Conservation (phyloP, 2,888 invertebrate genomes). For the Azorinus chamasolen region DNA sequence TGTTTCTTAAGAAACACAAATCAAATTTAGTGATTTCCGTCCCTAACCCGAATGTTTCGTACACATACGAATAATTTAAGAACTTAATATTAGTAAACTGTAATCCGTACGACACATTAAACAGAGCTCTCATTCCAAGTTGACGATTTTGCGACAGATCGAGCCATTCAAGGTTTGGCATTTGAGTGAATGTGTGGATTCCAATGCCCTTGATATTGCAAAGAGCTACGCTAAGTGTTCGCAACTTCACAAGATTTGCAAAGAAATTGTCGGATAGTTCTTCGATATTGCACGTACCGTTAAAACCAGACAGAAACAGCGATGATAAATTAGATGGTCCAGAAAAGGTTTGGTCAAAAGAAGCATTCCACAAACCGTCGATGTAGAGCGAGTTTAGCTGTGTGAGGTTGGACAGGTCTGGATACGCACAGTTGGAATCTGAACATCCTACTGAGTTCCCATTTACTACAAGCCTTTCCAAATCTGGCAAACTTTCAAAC, state of each 20-base stretch:
- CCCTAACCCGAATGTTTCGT: conserved; percentile 39
- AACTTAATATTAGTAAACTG: conserved; percentile 39
- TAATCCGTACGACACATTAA: conserved; percentile 43
- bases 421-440: background rate
- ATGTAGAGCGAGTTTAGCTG: background rate
- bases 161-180: conserved; percentile 4
- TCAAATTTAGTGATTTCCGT: conserved; percentile 20
- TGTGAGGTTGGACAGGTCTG: background rate
- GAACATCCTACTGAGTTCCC: background rate
- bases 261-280: background rate
- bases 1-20: conserved; percentile 48
- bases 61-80: conserved; percentile 30
- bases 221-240: conserved; percentile 8
- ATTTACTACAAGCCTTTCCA: background rate
- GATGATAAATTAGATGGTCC: background rate
- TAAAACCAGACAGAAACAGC: background rate
- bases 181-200: conserved; percentile 13
- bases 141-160: conserved; percentile 40
- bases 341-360: background rate
- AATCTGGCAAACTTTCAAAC: background rate
- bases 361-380: background rate
- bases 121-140: conserved; percentile 26
- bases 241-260: background rate
- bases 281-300: conserved; percentile 5
- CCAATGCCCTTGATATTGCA: conserved; percentile 30